Conservation (phyloP, 2,797 vertebrate genomes). For the Anguilla pacifica region DNA sequence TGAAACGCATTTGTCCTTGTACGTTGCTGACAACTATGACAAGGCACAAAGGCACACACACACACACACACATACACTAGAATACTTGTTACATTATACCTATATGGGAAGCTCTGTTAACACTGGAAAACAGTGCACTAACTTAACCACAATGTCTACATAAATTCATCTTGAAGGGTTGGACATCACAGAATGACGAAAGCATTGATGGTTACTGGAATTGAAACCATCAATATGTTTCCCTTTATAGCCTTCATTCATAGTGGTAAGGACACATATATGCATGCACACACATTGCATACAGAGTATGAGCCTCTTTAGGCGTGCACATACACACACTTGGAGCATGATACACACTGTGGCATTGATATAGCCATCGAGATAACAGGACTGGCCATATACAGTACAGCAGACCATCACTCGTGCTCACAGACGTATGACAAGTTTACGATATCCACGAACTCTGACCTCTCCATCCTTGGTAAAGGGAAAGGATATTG, state of each 20-base stretch:
- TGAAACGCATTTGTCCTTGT: neutral
- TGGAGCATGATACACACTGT: neutral
- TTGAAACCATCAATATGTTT: neutral
- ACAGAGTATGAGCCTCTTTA: neutral
- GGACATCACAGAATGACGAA: neutral
- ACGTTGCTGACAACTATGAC: neutral
- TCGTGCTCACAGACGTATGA: neutral
- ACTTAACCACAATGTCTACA: neutral
- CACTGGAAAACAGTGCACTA: neutral
- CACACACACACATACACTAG: neutral
- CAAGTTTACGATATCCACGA: constrained; percentile 1
- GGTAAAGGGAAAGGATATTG: neutral
- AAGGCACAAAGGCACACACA: neutral
- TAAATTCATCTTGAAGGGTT: neutral
- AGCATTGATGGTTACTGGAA: neutral
- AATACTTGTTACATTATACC: neutral
- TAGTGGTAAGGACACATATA: neutral
- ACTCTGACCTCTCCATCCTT: neutral
- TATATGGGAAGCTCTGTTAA: neutral
- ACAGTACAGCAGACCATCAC: neutral
- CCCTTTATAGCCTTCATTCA: neutral
- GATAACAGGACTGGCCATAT: neutral
- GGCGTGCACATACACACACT: neutral
- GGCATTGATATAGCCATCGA: neutral
- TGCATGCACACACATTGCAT: neutral